These are phyloP conservation scores for Pseudomyrmex dendroicus DNA, from an alignment of 1,140 invertebrate species.

Conservation along the genomic window DNA sequence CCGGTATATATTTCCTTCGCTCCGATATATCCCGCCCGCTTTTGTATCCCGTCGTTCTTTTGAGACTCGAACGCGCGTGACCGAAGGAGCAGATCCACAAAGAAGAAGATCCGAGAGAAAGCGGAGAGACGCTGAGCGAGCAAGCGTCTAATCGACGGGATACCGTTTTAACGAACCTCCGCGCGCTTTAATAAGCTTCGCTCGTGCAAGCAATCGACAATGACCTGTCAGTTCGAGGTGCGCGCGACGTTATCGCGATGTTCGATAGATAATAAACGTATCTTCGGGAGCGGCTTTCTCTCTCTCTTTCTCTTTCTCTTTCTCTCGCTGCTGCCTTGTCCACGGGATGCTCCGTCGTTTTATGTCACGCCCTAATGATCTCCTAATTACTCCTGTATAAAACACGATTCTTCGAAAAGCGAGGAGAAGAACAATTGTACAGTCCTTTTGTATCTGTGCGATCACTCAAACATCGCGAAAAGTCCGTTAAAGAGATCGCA, in stretches of 20 bases:
- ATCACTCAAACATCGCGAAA: background rate
- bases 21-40: slow-evolving; percentile 49
- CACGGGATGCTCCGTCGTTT: background rate
- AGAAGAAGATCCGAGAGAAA: slow-evolving; percentile 25
- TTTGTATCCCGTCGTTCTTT: slow-evolving; percentile 36
- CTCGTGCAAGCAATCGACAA: slow-evolving; percentile 49
- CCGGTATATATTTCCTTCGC: slow-evolving; percentile 52
- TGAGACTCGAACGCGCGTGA: slow-evolving; percentile 35
- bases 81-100: background rate
- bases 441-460: background rate
- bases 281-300: background rate
- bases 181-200: slow-evolving; percentile 59
- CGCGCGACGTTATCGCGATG: slow-evolving; percentile 39
- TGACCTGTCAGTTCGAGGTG: slow-evolving; percentile 30
- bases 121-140: slow-evolving; percentile 8
- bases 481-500: no score
- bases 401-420: background rate
- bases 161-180: slow-evolving; percentile 69
- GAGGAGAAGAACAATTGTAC: background rate
- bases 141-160: slow-evolving; percentile 63
- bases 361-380: slow-evolving; percentile 10
- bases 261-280: slow-evolving; percentile 38
- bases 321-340: background rate
- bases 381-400: background rate
- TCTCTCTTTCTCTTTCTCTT: background rate